Conservation (phyloP, 2,113 vertebrate genomes). For the Ivindomyrus marchei region DNA sequence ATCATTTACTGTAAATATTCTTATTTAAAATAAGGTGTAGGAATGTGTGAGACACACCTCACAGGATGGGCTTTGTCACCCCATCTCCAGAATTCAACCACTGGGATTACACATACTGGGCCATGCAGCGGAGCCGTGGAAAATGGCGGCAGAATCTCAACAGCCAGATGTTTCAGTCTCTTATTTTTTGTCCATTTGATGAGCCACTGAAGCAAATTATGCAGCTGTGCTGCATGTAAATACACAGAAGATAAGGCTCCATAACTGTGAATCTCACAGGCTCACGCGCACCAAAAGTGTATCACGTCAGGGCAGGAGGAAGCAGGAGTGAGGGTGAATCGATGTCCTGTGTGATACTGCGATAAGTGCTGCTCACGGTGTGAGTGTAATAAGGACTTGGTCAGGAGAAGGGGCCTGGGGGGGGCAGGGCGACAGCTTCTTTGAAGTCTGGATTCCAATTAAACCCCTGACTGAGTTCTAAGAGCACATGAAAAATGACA, state of each 20-base stretch:
- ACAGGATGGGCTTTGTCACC: background rate
- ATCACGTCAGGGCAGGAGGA: background rate
- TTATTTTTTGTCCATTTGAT: background rate
- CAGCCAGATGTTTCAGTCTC: background rate
- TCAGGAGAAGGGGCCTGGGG: conserved; percentile 43
- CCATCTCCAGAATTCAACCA: background rate
- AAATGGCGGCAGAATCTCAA: background rate
- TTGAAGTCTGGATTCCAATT: conserved; percentile 99
- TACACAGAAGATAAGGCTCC: background rate
- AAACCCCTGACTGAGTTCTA: conserved; percentile 99
- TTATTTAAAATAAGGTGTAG: background rate
- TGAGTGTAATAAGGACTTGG: conserved; percentile 58
- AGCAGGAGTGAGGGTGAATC: background rate
- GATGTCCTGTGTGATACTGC: conserved; percentile 15
- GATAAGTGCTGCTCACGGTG: conserved; percentile 11
- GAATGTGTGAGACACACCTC: background rate
- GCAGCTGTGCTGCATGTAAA: conserved; percentile 3
- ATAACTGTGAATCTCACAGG: background rate
- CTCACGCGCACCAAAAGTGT: background rate
- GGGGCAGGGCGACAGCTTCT: conserved; percentile 80
- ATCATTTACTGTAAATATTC: background rate
- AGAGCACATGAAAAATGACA: conserved; percentile 89
- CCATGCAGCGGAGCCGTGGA: background rate
- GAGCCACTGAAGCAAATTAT: background rate
- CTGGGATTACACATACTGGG: background rate